These are phyloP conservation scores for Nothobranchius furzeri DNA, from an alignment of 2,113 vertebrate species.

Conservation along the genomic window DNA sequence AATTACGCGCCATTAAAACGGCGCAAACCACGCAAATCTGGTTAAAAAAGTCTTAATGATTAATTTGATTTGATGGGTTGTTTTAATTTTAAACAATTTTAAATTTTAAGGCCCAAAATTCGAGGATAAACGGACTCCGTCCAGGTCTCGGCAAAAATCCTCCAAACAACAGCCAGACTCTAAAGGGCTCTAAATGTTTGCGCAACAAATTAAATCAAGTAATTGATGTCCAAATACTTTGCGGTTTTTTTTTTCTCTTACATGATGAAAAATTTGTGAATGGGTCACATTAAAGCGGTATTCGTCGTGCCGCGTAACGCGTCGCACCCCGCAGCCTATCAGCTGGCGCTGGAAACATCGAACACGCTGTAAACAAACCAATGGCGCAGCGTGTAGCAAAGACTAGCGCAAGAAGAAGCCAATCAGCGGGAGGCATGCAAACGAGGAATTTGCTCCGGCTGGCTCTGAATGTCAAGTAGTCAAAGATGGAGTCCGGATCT, in stretches of 20 bases:
- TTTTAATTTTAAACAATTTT: slow-evolving; percentile 4
- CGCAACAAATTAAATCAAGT: slow-evolving; percentile 47
- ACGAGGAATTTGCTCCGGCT: slow-evolving; percentile 87
- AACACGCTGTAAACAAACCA: slow-evolving; percentile 80
- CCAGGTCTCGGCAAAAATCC: neutral
- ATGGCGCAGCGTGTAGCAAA: slow-evolving; percentile 78
- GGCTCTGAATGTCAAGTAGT: slow-evolving; percentile 97
- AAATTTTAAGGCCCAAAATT: slow-evolving; percentile 5
- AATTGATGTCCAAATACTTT: slow-evolving; percentile 51
- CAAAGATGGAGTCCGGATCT: slow-evolving; percentile 95
- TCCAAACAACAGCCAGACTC: slow-evolving; percentile 26
- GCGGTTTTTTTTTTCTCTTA: neutral
- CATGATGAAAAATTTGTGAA: slow-evolving; percentile 87
- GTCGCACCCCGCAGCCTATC: slow-evolving; percentile 71
- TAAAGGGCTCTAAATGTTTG: slow-evolving; percentile 19
- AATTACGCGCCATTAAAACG: neutral
- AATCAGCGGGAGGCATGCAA: slow-evolving; percentile 86
- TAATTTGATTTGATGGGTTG: slow-evolving; percentile 5
- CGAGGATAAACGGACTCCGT: slow-evolving; percentile 19
- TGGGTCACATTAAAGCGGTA: slow-evolving; percentile 84
- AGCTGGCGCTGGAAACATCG: slow-evolving; percentile 65
- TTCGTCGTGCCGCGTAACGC: slow-evolving; percentile 84
- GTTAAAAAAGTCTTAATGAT: neutral
- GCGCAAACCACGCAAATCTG: neutral
- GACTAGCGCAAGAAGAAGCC: slow-evolving; percentile 87